phyloP scores from a whole-genome alignment of 2,797 vertebrate species.

The Rousettus madagascariensis region DNA sequence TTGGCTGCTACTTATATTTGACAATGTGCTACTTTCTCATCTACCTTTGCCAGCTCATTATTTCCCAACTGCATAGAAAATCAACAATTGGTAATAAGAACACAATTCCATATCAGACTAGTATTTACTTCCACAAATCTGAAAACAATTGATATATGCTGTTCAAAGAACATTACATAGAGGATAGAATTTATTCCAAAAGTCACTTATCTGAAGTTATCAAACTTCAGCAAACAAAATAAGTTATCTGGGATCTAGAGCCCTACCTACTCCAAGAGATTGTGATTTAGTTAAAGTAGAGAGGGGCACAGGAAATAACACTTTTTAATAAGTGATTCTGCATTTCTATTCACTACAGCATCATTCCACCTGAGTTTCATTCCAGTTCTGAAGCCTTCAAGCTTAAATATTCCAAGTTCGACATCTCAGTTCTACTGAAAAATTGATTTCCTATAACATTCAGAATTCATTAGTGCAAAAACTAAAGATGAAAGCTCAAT shows the following conservation, averaged over 20 bases:
- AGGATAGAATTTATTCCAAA: not conserved
- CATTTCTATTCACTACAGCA: not conserved
- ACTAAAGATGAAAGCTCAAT: not conserved
- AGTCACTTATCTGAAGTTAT: not conserved
- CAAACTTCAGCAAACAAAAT: not conserved
- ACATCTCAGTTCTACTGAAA: not conserved
- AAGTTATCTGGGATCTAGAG: not conserved
- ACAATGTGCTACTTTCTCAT: not conserved
- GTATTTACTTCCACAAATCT: not conserved
- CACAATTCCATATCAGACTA: not conserved
- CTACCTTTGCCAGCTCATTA: not conserved
- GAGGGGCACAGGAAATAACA: not conserved
- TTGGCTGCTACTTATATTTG: not conserved
- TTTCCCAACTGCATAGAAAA: slow-evolving; percentile 27
- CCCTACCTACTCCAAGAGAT: not conserved
- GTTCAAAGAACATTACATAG: not conserved
- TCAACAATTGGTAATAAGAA: slow-evolving; percentile 4
- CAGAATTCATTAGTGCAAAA: slow-evolving; percentile 23
- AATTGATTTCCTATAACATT: not conserved
- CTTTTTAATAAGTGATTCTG: not conserved
- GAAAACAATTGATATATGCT: not conserved
- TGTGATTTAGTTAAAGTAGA: not conserved
- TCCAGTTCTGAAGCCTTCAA: not conserved
- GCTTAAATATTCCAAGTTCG: slow-evolving; percentile 13
- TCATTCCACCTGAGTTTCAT: not conserved